Evolutionary conservation across 2,797 vertebrate genomes (phyloP).

Genomic region (Synaphobranchus kaupii): DNA sequence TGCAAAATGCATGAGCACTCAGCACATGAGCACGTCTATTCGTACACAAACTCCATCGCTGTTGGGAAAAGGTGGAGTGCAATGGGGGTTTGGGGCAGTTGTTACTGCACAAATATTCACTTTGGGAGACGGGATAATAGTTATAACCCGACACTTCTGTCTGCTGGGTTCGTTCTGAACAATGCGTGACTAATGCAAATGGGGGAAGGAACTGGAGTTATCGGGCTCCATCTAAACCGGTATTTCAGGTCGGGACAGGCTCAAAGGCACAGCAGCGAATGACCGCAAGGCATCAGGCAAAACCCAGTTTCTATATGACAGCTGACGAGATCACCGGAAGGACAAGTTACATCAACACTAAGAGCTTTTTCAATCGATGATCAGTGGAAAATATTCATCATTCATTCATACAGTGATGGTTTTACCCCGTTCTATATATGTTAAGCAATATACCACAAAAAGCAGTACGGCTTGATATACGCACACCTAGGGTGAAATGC

Average conservation of each 20-base stretch:
- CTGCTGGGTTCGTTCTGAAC: slow-evolving; percentile 6
- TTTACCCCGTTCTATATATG: neutral
- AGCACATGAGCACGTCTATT: neutral
- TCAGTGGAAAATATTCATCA: neutral
- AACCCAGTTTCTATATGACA: neutral
- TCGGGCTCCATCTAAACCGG: slow-evolving; percentile 30
- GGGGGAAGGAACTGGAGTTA: slow-evolving; percentile 13
- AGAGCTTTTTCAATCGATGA: neutral
- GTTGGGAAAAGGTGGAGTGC: neutral
- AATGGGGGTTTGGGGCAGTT: neutral
- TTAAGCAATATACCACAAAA: neutral
- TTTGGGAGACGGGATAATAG: neutral
- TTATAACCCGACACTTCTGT: slow-evolving; percentile 22
- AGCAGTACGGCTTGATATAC: neutral
- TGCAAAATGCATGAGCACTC: neutral
- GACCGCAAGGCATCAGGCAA: neutral
- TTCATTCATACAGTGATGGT: neutral
- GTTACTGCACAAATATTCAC: neutral
- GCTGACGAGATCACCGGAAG: neutral
- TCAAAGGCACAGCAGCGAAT: slow-evolving; percentile 11
- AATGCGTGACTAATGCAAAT: slow-evolving; percentile 31
- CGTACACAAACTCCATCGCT: neutral
- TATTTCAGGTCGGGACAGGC: slow-evolving; percentile 28
- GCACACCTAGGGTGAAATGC: neutral
- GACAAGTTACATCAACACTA: neutral